Percentiles rank a stretch among this genome's conserved stretches.
Conservation (phyloP, 2,113 vertebrate species). For the Columba janthina region DNA sequence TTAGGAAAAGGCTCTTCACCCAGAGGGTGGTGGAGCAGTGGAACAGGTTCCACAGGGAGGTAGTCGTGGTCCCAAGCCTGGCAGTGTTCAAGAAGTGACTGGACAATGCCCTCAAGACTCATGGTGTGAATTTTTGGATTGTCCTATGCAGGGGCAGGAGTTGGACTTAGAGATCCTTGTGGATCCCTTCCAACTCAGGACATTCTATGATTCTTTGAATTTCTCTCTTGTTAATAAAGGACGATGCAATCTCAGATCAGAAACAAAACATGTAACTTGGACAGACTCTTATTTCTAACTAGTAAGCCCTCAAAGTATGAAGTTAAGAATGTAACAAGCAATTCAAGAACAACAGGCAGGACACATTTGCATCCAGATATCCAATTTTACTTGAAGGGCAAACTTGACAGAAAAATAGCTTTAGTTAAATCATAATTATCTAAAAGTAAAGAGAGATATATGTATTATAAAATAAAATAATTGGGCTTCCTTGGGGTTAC, state of each 20-base stretch:
- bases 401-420: not conserved
- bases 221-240: not conserved
- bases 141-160: too few species aligned
- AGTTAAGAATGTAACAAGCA: not conserved
- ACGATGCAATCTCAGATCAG: not conserved
- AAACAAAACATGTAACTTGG: not conserved
- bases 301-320: not conserved
- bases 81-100: too few species aligned
- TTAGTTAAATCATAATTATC: not conserved
- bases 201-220: too few species aligned
- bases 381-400: not conserved
- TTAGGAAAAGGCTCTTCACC: too few species aligned
- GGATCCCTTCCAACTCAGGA: too few species aligned
- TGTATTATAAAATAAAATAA: not conserved
- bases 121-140: too few species aligned
- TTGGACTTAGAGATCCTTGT: too few species aligned
- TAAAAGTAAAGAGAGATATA: not conserved
- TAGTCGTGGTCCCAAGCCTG: too few species aligned
- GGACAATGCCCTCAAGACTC: too few species aligned
- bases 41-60: too few species aligned
- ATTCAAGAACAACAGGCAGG: not conserved
- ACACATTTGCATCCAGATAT: not conserved
- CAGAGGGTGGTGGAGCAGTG: too few species aligned
- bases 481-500: rapidly evolving
- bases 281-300: not conserved